These are phyloP conservation scores for Xenus cinereus DNA, from an alignment of 2,113 vertebrate species.

Conservation along the genomic window DNA sequence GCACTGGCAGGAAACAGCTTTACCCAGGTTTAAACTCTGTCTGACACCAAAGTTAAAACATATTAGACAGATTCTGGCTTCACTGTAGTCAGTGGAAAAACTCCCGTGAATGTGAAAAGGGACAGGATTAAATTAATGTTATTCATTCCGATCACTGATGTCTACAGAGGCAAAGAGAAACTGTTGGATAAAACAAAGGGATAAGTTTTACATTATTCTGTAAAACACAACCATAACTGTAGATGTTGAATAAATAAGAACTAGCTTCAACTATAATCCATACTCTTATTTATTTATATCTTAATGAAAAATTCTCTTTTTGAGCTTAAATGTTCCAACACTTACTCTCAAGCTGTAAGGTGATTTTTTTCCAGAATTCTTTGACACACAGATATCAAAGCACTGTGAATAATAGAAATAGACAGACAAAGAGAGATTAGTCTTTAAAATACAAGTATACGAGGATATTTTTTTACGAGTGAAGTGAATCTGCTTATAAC, in stretches of 20 bases:
- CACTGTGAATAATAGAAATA: background rate
- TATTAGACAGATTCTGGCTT: background rate
- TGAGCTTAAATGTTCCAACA: background rate
- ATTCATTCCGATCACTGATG: background rate
- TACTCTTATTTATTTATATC: background rate
- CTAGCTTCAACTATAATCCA: constrained; percentile 6
- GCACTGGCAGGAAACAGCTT: background rate
- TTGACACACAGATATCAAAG: background rate
- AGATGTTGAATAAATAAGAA: background rate
- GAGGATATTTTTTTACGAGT: background rate
- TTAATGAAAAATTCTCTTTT: background rate
- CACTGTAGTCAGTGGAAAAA: background rate
- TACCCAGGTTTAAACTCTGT: background rate
- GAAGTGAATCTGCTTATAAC: background rate
- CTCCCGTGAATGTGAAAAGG: background rate
- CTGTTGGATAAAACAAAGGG: background rate
- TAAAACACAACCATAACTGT: background rate
- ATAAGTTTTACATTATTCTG: background rate
- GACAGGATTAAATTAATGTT: background rate
- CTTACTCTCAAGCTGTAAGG: background rate
- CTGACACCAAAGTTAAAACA: background rate
- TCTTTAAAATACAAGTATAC: background rate
- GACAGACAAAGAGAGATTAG: background rate
- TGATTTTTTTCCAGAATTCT: background rate
- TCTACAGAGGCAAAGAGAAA: background rate